Base-by-base conservation (phyloP, 2,888 invertebrate genomes). In the Ennomos fuscantarius region DNA sequence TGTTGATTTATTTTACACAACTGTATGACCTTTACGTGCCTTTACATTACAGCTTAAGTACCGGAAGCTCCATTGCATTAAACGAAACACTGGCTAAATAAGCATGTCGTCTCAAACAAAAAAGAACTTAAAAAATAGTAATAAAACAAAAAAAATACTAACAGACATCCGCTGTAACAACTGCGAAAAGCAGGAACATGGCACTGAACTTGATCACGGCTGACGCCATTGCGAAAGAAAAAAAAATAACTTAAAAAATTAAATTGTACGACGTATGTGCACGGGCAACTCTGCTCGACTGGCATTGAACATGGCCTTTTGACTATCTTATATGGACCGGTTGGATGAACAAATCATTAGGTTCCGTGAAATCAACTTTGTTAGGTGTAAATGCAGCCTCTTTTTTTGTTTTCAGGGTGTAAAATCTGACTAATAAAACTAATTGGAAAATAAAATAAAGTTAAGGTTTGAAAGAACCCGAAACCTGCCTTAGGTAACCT, bases 191-290 rank as follows among this genome's bases (percentile, higher is more conserved):
- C 79, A 90, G 71, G 62, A 91, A 76, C 79, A 92, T 77, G 79
- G 84, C 91, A 92, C 91, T 84, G 65, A 92, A 86, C 83, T 82
- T 89, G 56, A 90, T 79, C 82, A 90, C 87, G 78, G 85, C 79
- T 68, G 88, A 87, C 78, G 87, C 81, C 91, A 91, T 90, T 55
- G 61, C 68, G 79, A 62, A 63, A 71, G 72, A 65, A 12, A 43
- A 68, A 77, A 72, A 70, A 68, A 68, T 66, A 73, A 69, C 67
- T 71, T 53, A 66, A 72, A 72, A 75, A 76, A 73, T 60, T 65
- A 68, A 70, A 69, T 5, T 24, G 24, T 63, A 68, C 82, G 80
- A 79, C 73, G 66, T 73, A 49, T 70, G 70, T 71, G 74, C 78
- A 65, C 82, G 86, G 81, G 79, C 72, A 69, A 69, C 73, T 65